phyloP scores from a whole-genome alignment of 2,888 invertebrate genomes.

The Toxonevra muliebris region DNA sequence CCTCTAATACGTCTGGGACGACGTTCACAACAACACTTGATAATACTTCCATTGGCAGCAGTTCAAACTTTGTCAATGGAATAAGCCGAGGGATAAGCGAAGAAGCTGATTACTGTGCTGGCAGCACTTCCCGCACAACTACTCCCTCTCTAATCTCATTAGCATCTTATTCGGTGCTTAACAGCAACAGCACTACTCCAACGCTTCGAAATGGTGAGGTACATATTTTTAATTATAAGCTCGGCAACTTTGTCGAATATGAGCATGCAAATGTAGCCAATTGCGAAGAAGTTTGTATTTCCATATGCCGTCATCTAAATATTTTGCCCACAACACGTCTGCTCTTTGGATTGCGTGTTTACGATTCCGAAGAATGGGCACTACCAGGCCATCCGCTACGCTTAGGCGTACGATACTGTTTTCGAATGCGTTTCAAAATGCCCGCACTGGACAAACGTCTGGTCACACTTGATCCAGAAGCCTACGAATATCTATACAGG shows the following conservation, averaged over 20 bases:
- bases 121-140: conserved; percentile 30
- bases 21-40: conserved; percentile 48
- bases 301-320: conserved; percentile 75
- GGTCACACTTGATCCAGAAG: conserved; percentile 71
- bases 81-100: conserved; percentile 32
- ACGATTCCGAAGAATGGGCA: conserved; percentile 71
- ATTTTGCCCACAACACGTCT: conserved; percentile 82
- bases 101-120: conserved; percentile 5
- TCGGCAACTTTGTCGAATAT: conserved; percentile 49
- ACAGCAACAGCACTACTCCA: background rate
- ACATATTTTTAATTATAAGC: conserved; percentile 56
- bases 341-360: conserved; percentile 78
- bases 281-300: conserved; percentile 76
- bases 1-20: conserved; percentile 42
- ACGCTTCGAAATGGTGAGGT: conserved; percentile 33
- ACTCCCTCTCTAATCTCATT: conserved; percentile 39
- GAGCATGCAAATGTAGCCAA: conserved; percentile 52
- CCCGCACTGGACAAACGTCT: conserved; percentile 57
- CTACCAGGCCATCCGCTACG: conserved; percentile 71
- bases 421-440: conserved; percentile 83
- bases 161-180: background rate
- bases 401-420: conserved; percentile 71
- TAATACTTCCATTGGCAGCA: conserved; percentile 46
- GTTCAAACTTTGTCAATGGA: conserved; percentile 35
- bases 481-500: conserved; percentile 87